Percentiles rank a stretch among this genome's conserved stretches.
Conservation (phyloP, 2,888 invertebrate genomes). For the Eumacrocentrus americanus region DNA sequence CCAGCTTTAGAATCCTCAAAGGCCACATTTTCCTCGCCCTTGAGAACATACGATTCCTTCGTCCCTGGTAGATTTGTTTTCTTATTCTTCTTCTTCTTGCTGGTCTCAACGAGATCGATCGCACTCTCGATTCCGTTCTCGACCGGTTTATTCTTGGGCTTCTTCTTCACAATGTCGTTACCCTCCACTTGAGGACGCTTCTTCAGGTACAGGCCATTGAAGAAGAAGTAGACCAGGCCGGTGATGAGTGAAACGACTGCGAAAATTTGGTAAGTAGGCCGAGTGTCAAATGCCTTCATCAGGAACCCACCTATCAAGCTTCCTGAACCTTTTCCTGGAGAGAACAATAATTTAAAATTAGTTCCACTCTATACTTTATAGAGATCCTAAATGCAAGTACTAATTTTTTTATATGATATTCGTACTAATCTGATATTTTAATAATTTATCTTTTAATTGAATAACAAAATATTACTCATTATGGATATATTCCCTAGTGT, state of each 20-base stretch:
- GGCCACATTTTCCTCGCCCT: conserved; percentile 36
- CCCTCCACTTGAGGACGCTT: conserved; percentile 64
- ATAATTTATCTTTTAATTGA: not conserved
- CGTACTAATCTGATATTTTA: not conserved
- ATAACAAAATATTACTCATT: not conserved
- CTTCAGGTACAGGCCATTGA: conserved; percentile 71
- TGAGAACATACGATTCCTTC: conserved; percentile 11
- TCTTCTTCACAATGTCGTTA: conserved; percentile 68
- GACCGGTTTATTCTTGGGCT: conserved; percentile 51
- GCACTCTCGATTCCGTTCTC: conserved; percentile 34
- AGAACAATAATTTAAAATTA: too few relatives aligned
- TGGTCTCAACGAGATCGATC: conserved; percentile 34
- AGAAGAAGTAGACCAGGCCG: conserved; percentile 72
- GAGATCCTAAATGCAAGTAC: too few relatives aligned
- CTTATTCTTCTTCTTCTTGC: conserved; percentile 17
- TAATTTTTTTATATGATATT: not conserved
- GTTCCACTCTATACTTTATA: not conserved
- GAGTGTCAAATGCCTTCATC: conserved; percentile 75
- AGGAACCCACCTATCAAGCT: conserved; percentile 78
- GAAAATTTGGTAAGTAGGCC: conserved; percentile 76
- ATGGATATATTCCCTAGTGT: too few relatives aligned
- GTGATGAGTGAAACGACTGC: conserved; percentile 69
- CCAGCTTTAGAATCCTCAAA: too few relatives aligned
- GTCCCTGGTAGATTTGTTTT: too few relatives aligned
- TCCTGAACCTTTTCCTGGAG: conserved; percentile 74